These are phyloP conservation scores for Euproctis similis DNA, from an alignment of 2,888 invertebrate genomes.

Conservation along the genomic window DNA sequence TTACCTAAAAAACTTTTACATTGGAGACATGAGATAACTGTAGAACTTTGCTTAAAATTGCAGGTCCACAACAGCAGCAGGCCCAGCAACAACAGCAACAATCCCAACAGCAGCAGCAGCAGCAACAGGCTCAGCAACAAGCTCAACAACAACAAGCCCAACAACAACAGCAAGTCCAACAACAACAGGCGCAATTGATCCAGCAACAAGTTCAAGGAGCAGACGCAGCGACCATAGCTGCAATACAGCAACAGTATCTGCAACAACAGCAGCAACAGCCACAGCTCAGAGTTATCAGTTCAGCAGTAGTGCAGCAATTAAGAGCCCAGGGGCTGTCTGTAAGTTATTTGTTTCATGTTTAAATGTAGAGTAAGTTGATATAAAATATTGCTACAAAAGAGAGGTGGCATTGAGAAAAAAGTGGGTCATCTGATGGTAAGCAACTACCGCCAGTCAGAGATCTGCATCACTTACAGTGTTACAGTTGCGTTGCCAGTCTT, in stretches of 20 bases:
- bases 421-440: too few species aligned
- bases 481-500: too few species aligned
- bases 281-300: constrained; percentile 76
- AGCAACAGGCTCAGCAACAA: constrained; percentile 20
- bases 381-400: too few species aligned
- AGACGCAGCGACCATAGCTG: constrained; percentile 63
- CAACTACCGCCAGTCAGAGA: too few species aligned
- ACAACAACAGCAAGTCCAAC: constrained; percentile 31
- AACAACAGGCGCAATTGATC: constrained; percentile 50
- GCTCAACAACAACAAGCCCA: constrained; percentile 25
- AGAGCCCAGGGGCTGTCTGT: constrained; percentile 71
- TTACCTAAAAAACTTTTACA: too few species aligned
- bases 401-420: too few species aligned
- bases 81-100: constrained; percentile 31
- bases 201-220: constrained; percentile 58
- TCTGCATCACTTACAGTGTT: too few species aligned
- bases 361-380: too few species aligned
- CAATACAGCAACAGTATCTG: constrained; percentile 66
- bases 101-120: constrained; percentile 27
- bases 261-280: constrained; percentile 73
- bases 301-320: constrained; percentile 75
- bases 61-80: constrained; percentile 30
- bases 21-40: too few species aligned
- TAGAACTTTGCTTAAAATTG: neutral
- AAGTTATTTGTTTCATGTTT: too few species aligned